Base-by-base conservation (phyloP, 2,888 invertebrate species). In the Lepidochrysops patricia region DNA sequence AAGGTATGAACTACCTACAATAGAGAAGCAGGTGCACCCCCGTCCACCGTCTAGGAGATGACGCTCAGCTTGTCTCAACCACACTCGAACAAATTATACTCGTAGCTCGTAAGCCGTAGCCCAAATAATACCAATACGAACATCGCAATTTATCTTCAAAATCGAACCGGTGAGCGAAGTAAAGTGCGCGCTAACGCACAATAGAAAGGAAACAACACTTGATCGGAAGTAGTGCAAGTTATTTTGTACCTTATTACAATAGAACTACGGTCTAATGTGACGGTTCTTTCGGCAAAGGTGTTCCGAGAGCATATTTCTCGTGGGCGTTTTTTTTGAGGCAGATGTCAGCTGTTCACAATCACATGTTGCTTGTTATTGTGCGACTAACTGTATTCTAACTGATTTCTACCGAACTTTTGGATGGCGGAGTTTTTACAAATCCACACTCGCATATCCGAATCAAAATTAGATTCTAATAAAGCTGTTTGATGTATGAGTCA, bases 311-410 rank as follows among this genome's bases (percentile, higher is more conserved):
- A 68, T 69, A 69, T 43, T 74, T 72, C 70, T 73, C 67, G 66
- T 67, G 63, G 68, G 68, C 37, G 69, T 75, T 75, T 75, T 75
- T 72, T 73, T 69, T 70, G 72, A 60, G 62, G 73, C 77, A 78
- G 79, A 76, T 77, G 77, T 77, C 85, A 85, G 85, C 84, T 84
- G 85, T 80, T 79, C 64, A 68, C 12, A 19, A 76, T 83, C 84
- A 82, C 73, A 79, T 84, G 84, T 77, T 80, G 60, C 50, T 65
- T 67, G 67, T 69, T 72, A 69, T 74, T 74, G 68, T 70, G 62
- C 32, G 7, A 35, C 37, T 80, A 86, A 83, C 85, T 76, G 85
- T 83, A 69, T n/a, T 76, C 63, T 76, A 85, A 85, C 84, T 71
- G 84, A 85, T 75, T 81, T 66, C 72, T 80, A 79, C 75, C 73